phyloP scores from a whole-genome alignment of 2,888 invertebrate genomes.

The Seladonia tumulorum region DNA sequence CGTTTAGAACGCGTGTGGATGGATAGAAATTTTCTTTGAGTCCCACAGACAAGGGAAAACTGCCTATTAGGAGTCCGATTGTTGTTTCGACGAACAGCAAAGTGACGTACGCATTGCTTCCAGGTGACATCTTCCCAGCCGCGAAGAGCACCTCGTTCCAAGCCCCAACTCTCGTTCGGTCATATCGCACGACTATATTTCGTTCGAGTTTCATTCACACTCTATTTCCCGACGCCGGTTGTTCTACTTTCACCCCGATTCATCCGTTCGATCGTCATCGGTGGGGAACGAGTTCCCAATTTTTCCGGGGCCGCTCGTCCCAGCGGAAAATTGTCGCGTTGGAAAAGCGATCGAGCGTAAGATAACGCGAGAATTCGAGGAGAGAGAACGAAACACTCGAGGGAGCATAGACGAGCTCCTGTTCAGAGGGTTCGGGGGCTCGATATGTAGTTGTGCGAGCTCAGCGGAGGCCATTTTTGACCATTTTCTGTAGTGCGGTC shows the following conservation, averaged over 20 bases:
- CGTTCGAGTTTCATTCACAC: constrained; percentile 61
- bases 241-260: constrained; percentile 66
- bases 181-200: constrained; percentile 1
- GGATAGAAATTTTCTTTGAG: no score
- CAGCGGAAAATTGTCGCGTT: not conserved
- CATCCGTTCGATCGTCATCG: constrained; percentile 26
- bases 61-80: no score
- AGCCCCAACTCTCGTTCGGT: not conserved
- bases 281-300: not conserved
- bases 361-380: not conserved
- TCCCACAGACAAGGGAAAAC: no score
- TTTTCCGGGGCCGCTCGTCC: not conserved
- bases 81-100: not conserved
- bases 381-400: not conserved
- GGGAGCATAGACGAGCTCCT: not conserved
- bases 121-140: not conserved
- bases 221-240: constrained; percentile 64
- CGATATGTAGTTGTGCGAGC: no score
- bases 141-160: not conserved
- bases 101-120: not conserved
- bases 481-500: not conserved
- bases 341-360: not conserved
- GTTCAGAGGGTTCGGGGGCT: not conserved
- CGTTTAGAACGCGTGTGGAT: no score
- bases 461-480: not conserved